Conservation (phyloP, 2,113 vertebrate genomes). For the Aegotheles bennettii region DNA sequence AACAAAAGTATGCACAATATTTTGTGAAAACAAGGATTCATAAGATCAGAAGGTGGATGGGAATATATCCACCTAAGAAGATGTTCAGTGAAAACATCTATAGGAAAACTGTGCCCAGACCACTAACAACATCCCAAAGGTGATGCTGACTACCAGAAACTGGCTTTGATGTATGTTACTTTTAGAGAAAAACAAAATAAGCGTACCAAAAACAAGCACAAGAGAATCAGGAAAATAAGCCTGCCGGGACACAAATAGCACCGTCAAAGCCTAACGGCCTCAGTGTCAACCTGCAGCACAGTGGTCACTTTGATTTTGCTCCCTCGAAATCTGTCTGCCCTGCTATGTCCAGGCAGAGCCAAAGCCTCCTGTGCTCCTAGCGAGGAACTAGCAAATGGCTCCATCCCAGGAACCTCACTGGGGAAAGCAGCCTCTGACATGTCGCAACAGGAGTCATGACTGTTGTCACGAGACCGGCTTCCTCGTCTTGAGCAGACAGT, state of each 20-base stretch:
- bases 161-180: not conserved
- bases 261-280: not conserved
- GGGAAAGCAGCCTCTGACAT: not conserved
- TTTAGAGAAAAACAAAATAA: not conserved
- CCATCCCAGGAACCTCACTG: fast-evolving
- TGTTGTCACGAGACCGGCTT: not conserved
- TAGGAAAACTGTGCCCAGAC: not conserved
- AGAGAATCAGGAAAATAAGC: not conserved
- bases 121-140: not conserved
- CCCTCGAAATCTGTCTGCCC: not conserved
- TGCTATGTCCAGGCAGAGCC: not conserved
- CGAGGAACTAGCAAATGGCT: fast-evolving
- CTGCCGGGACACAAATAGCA: fast-evolving
- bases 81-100: not conserved
- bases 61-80: not conserved
- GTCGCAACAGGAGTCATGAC: not conserved
- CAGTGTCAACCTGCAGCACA: not conserved
- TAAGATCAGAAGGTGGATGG: not conserved
- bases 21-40: not conserved
- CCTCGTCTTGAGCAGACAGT: not conserved
- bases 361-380: not conserved
- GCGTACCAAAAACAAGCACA: not conserved
- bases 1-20: not conserved
- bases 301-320: not conserved
- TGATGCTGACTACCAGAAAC: not conserved